Evolutionary conservation across 2,113 vertebrate genomes (phyloP).

Genomic region (Hepsetus odoe): DNA sequence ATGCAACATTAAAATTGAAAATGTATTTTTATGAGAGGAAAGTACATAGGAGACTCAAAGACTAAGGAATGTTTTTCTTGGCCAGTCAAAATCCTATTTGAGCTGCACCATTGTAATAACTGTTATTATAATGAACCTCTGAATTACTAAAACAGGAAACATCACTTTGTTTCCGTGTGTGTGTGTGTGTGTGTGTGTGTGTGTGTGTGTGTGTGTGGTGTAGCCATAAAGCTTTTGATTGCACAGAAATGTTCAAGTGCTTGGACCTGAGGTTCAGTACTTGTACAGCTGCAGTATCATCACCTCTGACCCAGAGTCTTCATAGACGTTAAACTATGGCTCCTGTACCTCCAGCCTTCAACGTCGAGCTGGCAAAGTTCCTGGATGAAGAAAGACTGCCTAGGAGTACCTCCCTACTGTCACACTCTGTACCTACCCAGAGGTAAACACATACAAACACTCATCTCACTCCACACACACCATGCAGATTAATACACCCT

Average conservation of each 20-base stretch:
- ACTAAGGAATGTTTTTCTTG: not conserved
- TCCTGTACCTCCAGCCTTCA: constrained; percentile 96
- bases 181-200: constrained; percentile 25
- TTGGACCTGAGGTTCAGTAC: constrained; percentile 89
- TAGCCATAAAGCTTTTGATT: constrained; percentile 38
- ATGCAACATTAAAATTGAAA: not conserved
- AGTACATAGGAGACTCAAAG: not conserved
- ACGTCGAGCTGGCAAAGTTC: constrained; percentile 94
- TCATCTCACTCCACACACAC: too few species aligned
- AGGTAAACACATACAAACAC: constrained; percentile 71
- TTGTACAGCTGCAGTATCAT: too few species aligned
- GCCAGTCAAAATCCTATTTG: not conserved
- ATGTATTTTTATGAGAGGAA: not conserved
- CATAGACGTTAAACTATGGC: constrained; percentile 98
- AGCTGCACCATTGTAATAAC: too few species aligned
- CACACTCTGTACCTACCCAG: constrained; percentile 90
- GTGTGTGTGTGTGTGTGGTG: not conserved
- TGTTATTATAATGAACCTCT: not conserved
- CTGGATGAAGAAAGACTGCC: constrained; percentile 94
- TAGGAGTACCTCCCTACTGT: constrained; percentile 91
- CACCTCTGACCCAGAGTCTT: constrained; percentile 94
- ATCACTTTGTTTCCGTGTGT: not conserved
- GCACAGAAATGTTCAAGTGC: constrained; percentile 92
- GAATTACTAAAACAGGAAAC: not conserved
- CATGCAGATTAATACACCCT: not conserved